Percentiles rank a stretch among this genome's conserved stretches.
phyloP scores from a whole-genome alignment of 2,113 vertebrate genomes.

The Brachirus orientalis region DNA sequence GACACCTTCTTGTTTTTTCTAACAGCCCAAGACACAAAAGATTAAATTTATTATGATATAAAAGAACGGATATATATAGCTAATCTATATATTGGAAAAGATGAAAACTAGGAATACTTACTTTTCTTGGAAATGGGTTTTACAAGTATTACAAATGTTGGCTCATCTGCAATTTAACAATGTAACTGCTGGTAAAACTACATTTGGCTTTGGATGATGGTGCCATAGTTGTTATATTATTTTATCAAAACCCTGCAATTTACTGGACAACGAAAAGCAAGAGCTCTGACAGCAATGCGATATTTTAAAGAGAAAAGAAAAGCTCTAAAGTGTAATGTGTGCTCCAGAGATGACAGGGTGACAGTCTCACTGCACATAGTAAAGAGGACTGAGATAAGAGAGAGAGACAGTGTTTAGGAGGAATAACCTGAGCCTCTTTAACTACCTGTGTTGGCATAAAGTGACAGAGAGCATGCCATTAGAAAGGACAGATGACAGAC shows the following conservation, averaged over 20 bases:
- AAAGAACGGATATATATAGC: too few species aligned
- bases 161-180: neutral
- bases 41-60: too few species aligned
- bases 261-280: conserved; percentile 10
- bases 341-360: conserved; percentile 67
- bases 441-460: conserved; percentile 55
- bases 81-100: too few species aligned
- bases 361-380: conserved; percentile 20
- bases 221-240: conserved; percentile 13
- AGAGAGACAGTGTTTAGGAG: conserved; percentile 50
- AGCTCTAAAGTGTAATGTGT: conserved; percentile 63
- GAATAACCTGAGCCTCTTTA: conserved; percentile 60
- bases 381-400: conserved; percentile 19
- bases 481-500: conserved; percentile 62
- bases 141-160: neutral
- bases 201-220: neutral
- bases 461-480: conserved; percentile 57
- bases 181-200: neutral
- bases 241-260: conserved; percentile 39
- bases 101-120: too few species aligned
- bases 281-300: conserved; percentile 5
- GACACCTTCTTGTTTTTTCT: too few species aligned
- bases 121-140: too few species aligned
- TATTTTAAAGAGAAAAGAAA: conserved; percentile 55
- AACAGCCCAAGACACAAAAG: too few species aligned